phyloP scores from a whole-genome alignment of 2,797 vertebrate species.

The Atherinosoma microstoma region DNA sequence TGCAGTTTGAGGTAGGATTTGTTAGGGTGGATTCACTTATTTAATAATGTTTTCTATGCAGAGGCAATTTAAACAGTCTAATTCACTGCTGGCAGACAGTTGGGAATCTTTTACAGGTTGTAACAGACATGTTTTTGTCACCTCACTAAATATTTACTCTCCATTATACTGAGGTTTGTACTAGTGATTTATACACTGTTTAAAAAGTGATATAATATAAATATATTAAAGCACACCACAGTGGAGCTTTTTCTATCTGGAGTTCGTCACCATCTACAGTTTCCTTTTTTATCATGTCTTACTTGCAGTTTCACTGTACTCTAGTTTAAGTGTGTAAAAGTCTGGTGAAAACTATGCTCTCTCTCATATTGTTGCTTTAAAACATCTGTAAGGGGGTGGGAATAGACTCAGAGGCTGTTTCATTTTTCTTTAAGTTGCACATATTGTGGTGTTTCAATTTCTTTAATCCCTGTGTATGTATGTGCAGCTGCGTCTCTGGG shows the following conservation, averaged over 20 bases:
- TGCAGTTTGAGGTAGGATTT: constrained; percentile 17
- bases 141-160: constrained; percentile 24
- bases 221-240: constrained; percentile 2
- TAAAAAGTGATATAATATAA: constrained; percentile 11
- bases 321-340: neutral
- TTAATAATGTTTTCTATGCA: constrained; percentile 25
- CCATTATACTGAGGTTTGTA: constrained; percentile 2
- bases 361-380: neutral
- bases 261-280: constrained; percentile 6
- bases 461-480: constrained; percentile 22
- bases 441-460: constrained; percentile 14
- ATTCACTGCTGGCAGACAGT: constrained; percentile 13
- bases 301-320: neutral
- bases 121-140: constrained; percentile 18
- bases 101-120: constrained; percentile 23
- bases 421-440: constrained; percentile 35
- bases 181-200: constrained; percentile 30
- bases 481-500: constrained; percentile 20
- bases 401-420: constrained; percentile 23
- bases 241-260: neutral
- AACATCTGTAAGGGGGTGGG: constrained; percentile 19
- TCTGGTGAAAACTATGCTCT: neutral
- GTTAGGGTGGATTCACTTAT: constrained; percentile 16
- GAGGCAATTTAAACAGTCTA: constrained; percentile 25
- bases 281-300: neutral